These are phyloP conservation scores for Daphoenositta chrysoptera DNA, from an alignment of 2,113 vertebrate genomes.

Conservation along the genomic window DNA sequence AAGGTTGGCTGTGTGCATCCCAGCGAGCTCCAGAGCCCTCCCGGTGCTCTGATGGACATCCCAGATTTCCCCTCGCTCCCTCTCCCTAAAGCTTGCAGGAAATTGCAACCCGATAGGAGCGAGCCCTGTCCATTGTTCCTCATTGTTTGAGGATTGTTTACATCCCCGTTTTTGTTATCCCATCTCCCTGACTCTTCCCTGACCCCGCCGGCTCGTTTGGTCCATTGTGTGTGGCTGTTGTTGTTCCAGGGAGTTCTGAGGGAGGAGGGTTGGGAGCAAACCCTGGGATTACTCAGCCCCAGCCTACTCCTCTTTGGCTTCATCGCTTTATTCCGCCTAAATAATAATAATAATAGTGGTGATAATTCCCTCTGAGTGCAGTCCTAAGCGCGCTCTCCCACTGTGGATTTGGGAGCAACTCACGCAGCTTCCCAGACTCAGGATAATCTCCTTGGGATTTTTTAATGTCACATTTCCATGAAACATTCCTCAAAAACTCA, in stretches of 20 bases:
- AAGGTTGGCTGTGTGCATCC: not conserved
- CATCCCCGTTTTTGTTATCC: constrained; percentile 28
- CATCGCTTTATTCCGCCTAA: not conserved
- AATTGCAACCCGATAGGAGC: not conserved
- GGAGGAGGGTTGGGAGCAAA: not conserved
- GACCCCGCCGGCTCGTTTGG: not conserved
- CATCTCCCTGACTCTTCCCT: constrained; percentile 40
- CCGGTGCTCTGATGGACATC: constrained; percentile 8
- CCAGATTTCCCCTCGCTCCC: constrained; percentile 20
- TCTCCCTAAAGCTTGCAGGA: constrained; percentile 22
- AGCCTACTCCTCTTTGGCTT: not conserved
- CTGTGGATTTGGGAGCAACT: not conserved
- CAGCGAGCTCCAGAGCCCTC: not conserved
- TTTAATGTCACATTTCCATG: not conserved
- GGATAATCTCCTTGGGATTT: not conserved
- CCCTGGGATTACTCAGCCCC: not conserved
- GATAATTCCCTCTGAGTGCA: not conserved
- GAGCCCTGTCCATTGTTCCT: not conserved
- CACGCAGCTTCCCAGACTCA: not conserved
- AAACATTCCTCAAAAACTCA: not conserved
- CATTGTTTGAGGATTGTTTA: constrained; percentile 47
- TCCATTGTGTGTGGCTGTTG: constrained; percentile 2
- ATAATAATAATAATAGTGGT: not conserved
- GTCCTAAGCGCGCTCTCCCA: not conserved
- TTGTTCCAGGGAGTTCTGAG: not conserved